Base-by-base conservation (phyloP, 1,140 invertebrate species). In the Thaumetopoea pityocampa region DNA sequence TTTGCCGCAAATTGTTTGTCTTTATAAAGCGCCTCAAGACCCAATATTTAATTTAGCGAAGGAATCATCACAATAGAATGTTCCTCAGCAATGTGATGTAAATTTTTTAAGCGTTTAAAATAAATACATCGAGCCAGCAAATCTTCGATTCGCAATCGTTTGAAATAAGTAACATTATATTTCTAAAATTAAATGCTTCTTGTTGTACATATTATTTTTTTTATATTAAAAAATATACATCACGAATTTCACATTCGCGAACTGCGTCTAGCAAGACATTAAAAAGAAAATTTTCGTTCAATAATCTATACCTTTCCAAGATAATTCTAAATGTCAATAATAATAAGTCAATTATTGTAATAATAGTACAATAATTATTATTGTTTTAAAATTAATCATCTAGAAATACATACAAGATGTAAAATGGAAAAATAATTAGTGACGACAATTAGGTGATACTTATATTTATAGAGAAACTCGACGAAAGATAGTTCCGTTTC, bases 131-230 rank as follows among this genome's bases (percentile, higher is more conserved):
- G 51, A 62, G 60, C 68, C 54, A 63, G 63, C 60, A 64, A 59
- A 38, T 59, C 36, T 29, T 38, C 40, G 58, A 67, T 63, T 67
- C 69, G 66, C 55, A 59, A 51, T 53, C 38, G 42, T 60, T 70
- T 70, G 42, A 67, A 76, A 77, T 32, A 23, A 57, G 69, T 80
- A 79, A 80, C 66, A 72, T 77, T 78, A 81, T 79, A 83, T 78
- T 61, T 78, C 79, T 79, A 83, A 83, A 81, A 83, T 81, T 83
- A 83, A 83, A 83, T 83, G 79, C 79, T 78, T 83, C 64, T 42
- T 76, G 67, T 83, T 83, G 79, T 83, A 83, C 79, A 83, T 79
- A 70, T n/a, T n/a, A n/a, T 54, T 67, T 67, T 70, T 70, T 73
- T 30, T 47, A 42, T 64, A 51, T 51, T 47, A 44, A 55, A 76